These are phyloP conservation scores for Halichondria panicea DNA, from an alignment of 37 sponge, comb jelly and placozoan genomes.

Conservation along the genomic window DNA sequence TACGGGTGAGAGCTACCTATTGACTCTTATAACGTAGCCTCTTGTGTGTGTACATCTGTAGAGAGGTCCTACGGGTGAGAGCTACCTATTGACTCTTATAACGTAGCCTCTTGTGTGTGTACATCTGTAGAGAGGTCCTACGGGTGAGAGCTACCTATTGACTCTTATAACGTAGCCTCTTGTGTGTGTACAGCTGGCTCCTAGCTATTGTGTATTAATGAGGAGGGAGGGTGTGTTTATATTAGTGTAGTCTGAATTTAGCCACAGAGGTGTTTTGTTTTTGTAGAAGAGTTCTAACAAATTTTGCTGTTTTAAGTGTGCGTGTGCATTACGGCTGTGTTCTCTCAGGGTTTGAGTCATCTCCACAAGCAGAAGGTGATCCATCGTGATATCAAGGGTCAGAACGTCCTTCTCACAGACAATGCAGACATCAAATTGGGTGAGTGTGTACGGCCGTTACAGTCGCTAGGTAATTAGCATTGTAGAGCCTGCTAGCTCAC, in stretches of 20 bases:
- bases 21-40: too few species aligned
- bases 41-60: constrained; percentile 74
- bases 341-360: constrained; percentile 84
- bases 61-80: constrained; percentile 89
- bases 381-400: constrained; percentile 98
- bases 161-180: too few species aligned
- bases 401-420: constrained; percentile 96
- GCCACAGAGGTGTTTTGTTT: too few species aligned
- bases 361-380: constrained; percentile 97
- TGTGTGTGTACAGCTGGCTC: constrained; percentile 72
- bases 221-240: too few species aligned
- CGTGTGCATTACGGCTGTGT: not conserved
- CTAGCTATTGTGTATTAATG: too few species aligned
- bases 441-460: too few species aligned
- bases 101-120: constrained; percentile 67
- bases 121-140: constrained; percentile 86
- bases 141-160: constrained; percentile 49
- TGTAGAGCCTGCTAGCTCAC: too few species aligned
- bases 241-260: too few species aligned
- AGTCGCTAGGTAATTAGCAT: too few species aligned
- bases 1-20: constrained; percentile 60
- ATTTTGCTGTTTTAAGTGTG: not conserved
- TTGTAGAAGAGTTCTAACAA: too few species aligned
- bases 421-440: constrained; percentile 98
- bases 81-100: not conserved